Evolutionary conservation across 2,888 invertebrate genomes (phyloP), one percentile per base, ranked within the genome.

Genomic region (Pyralis farinalis): DNA sequence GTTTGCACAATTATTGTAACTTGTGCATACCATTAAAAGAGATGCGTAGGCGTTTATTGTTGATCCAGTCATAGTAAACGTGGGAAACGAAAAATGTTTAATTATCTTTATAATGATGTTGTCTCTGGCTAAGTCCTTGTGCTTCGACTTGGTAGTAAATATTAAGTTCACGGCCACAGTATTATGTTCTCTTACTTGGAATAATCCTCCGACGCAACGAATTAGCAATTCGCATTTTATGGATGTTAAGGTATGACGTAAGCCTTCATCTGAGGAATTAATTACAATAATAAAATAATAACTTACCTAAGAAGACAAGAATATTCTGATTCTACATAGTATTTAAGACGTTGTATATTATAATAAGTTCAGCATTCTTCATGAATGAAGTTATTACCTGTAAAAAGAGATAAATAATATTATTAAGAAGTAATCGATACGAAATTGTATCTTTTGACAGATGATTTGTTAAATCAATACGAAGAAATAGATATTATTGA

Each of bases 1-100:
- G 50, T 60, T 55, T 56, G 47, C 44, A 34, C 38, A 47, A 38
- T 47, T 46, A 34, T 44, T 34, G 45, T 43, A 28, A 35, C 35
- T 44, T 42, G 34, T 34, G 47, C 42, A 35, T 22, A 34, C 6
- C 22, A 11, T 38, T 37, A 31, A 21, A 29, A 25, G 38, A 34
- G 21, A 32, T 29, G 44, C 34, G 42, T 50, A 39, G 47, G 46
- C 21, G 3, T 29, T 34, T 32, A 30, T 35, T 39, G 41, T 40
- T 47, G 30, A 37, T 37, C 25, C 11, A 37, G 22, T 37, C 27
- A 31, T 31, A 37, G 28, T 21, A 34, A 22, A 37, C 42, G 42
- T 45, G 45, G 45, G 45, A 41, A 37, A 29, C 29, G 34, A 42
- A 45, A 42, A 33, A 29, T 42, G 38, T 36, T 36, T 29, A 30